These are phyloP conservation scores for Ostrea edulis DNA, from an alignment of 1,140 invertebrate species.

Conservation along the genomic window DNA sequence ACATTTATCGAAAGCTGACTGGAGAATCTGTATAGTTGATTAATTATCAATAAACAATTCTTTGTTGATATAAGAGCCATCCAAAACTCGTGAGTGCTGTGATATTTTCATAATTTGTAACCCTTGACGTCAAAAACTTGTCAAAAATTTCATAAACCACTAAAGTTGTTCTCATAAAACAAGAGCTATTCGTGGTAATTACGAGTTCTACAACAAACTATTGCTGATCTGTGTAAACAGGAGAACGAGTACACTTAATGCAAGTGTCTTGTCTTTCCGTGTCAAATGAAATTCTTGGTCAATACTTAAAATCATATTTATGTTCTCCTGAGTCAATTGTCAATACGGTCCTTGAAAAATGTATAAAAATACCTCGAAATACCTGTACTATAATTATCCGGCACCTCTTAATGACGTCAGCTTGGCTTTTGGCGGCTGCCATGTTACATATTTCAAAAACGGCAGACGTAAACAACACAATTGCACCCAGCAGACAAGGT, in stretches of 20 bases:
- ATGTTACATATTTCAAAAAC: slow-evolving; percentile 15
- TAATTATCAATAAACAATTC: not conserved
- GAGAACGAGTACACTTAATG: not conserved
- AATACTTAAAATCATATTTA: slow-evolving; percentile 31
- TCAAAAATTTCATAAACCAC: not conserved
- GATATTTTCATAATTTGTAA: not conserved
- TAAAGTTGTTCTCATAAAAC: not conserved
- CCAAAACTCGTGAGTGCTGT: not conserved
- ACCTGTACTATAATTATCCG: slow-evolving; percentile 22
- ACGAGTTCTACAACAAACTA: not conserved
- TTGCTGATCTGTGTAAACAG: not conserved
- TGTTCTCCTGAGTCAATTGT: not conserved
- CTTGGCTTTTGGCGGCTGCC: slow-evolving; percentile 15
- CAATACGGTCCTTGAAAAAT: slow-evolving; percentile 32
- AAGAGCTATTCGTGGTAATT: slow-evolving; percentile 20
- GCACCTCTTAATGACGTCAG: not conserved
- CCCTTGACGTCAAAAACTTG: slow-evolving; percentile 6
- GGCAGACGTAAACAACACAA: slow-evolving; percentile 4
- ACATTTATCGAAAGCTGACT: not conserved
- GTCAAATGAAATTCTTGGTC: slow-evolving; percentile 17
- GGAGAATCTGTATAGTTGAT: not conserved
- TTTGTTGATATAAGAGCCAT: not conserved
- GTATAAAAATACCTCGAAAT: slow-evolving; percentile 7
- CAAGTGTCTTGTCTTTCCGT: slow-evolving; percentile 15
- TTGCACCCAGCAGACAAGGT: not conserved